Conservation (phyloP, 2,113 vertebrate genomes). For the Lophotis ruficrista region DNA sequence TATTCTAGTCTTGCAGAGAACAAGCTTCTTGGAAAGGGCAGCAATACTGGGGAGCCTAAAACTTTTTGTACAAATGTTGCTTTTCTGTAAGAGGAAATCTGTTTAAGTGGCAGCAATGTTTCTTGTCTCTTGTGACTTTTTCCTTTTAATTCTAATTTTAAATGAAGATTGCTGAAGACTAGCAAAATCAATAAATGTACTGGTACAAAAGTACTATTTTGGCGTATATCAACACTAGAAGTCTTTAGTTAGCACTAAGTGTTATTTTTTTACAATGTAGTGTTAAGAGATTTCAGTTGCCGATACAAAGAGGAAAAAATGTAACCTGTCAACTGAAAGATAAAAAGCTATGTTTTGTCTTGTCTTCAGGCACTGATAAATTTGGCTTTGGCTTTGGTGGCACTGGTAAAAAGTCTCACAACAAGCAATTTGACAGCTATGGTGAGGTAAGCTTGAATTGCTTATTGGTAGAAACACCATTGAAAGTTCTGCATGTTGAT, state of each 20-base stretch:
- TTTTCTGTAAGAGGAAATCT: neutral
- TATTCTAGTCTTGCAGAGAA: neutral
- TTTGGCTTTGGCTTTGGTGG: constrained; percentile 97
- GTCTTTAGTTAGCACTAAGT: neutral
- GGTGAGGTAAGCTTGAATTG: constrained; percentile 84
- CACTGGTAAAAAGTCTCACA: constrained; percentile 97
- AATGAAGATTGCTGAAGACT: neutral
- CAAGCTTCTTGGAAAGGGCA: neutral
- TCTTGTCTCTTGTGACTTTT: neutral
- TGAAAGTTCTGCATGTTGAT: neutral
- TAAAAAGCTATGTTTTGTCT: neutral
- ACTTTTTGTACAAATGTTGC: neutral
- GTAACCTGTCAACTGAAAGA: neutral
- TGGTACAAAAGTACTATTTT: neutral
- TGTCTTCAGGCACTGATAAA: constrained; percentile 90
- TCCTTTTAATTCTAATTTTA: neutral
- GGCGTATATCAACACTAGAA: neutral
- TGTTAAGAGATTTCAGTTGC: neutral
- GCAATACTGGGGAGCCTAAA: rapidly evolving
- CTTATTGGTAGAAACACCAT: neutral
- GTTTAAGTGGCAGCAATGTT: neutral
- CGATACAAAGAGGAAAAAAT: neutral
- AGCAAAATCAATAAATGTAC: neutral
- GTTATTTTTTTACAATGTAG: neutral
- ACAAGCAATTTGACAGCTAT: constrained; percentile 99